These are phyloP conservation scores for Synaphobranchus kaupii DNA, from an alignment of 2,797 vertebrate species.

Conservation along the genomic window DNA sequence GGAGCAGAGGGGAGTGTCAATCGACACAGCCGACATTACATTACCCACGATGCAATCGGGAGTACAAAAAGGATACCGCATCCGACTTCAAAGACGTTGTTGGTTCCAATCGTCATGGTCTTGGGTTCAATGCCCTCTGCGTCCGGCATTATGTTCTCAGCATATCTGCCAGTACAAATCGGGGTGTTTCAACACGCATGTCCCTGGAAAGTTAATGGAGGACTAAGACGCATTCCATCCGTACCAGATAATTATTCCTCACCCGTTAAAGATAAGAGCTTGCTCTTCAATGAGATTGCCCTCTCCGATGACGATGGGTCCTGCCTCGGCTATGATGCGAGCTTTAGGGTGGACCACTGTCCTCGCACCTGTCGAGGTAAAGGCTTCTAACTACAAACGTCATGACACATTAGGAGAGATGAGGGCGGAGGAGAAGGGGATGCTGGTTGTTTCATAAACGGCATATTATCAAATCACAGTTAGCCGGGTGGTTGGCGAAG, in stretches of 20 bases:
- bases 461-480: not conserved
- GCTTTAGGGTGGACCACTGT: constrained; percentile 96
- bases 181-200: not conserved
- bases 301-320: constrained; percentile 91
- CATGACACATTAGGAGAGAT: not conserved
- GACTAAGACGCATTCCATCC: not conserved
- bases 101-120: constrained; percentile 87
- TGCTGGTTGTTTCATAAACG: not conserved
- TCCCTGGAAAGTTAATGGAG: not conserved
- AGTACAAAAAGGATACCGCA: constrained; percentile 80
- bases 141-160: constrained; percentile 88
- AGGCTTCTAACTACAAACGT: not conserved
- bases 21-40: not conserved
- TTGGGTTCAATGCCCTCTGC: constrained; percentile 81
- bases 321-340: constrained; percentile 90
- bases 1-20: not conserved
- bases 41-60: not conserved
- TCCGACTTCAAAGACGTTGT: constrained; percentile 96
- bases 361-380: constrained; percentile 74
- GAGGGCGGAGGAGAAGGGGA: too few relatives aligned
- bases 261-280: constrained; percentile 91
- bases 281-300: constrained; percentile 96
- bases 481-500: not conserved
- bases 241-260: not conserved
- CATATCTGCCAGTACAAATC: constrained; percentile 69